phyloP scores from a whole-genome alignment of 2,888 invertebrate species.

The Diogma glabrata region DNA sequence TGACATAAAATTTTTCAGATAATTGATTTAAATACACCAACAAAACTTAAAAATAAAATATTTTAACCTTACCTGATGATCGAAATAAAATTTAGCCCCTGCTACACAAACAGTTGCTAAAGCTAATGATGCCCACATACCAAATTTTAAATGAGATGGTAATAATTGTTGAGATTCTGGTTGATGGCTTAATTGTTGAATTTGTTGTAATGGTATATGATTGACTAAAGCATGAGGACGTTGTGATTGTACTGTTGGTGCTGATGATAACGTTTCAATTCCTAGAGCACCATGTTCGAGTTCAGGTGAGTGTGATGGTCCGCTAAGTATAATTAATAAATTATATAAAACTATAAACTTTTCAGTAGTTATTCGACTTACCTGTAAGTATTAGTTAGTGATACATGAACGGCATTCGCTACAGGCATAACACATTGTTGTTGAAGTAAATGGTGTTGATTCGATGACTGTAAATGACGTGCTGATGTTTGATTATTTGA shows the following conservation, averaged over 20 bases:
- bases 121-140: constrained; percentile 60
- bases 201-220: not conserved
- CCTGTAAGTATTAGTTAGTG: constrained; percentile 24
- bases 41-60: not conserved
- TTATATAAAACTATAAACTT: not conserved
- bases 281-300: constrained; percentile 23
- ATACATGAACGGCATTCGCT: constrained; percentile 17
- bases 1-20: no score
- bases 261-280: not conserved
- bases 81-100: constrained; percentile 61
- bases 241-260: not conserved
- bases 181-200: not conserved
- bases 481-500: constrained; percentile 11
- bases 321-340: constrained; percentile 17
- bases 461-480: constrained; percentile 16
- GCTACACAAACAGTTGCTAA: constrained; percentile 57
- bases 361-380: constrained; percentile 13
- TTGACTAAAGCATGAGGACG: not conserved
- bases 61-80: constrained; percentile 38
- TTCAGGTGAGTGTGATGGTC: constrained; percentile 21
- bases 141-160: constrained; percentile 52
- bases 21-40: not conserved
- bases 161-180: constrained; percentile 33
- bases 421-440: constrained; percentile 18
- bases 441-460: not conserved